phyloP scores from a whole-genome alignment of 64 coral and sea anemone species.

The Pocillopora damicornis region DNA sequence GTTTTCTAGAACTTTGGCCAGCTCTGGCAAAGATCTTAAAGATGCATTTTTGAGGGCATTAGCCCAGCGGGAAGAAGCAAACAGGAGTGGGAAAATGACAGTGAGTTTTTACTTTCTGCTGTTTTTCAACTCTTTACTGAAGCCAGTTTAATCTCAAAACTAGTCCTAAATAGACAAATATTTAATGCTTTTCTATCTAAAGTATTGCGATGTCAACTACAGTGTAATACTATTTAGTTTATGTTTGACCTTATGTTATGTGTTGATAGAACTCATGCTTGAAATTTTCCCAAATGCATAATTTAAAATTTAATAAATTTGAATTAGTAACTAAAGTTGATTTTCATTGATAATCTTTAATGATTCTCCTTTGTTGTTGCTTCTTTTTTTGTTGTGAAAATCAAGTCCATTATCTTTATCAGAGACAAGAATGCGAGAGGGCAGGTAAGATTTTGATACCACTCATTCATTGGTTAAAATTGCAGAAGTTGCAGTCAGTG shows the following conservation, averaged over 20 bases:
- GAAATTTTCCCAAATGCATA: too few relatives aligned
- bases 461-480: background rate
- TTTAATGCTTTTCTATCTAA: too few relatives aligned
- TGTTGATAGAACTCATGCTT: too few relatives aligned
- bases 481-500: too few relatives aligned
- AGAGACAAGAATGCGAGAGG: conserved; percentile 95
- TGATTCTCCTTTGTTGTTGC: background rate
- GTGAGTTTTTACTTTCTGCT: conserved; percentile 43
- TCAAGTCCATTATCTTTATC: conserved; percentile 92
- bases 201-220: too few relatives aligned
- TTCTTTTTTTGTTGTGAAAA: background rate
- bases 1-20: conserved; percentile 78
- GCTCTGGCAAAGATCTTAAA: conserved; percentile 94
- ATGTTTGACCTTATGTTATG: too few relatives aligned
- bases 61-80: conserved; percentile 94
- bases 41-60: conserved; percentile 91
- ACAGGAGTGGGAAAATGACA: conserved; percentile 99
- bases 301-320: background rate
- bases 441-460: conserved; percentile 34
- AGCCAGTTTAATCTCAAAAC: too few relatives aligned
- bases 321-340: background rate
- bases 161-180: too few relatives aligned
- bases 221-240: too few relatives aligned
- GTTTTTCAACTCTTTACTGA: too few relatives aligned
- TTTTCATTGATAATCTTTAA: background rate